phyloP scores from a whole-genome alignment of 2,888 invertebrate species.

The Cetonia aurata region DNA sequence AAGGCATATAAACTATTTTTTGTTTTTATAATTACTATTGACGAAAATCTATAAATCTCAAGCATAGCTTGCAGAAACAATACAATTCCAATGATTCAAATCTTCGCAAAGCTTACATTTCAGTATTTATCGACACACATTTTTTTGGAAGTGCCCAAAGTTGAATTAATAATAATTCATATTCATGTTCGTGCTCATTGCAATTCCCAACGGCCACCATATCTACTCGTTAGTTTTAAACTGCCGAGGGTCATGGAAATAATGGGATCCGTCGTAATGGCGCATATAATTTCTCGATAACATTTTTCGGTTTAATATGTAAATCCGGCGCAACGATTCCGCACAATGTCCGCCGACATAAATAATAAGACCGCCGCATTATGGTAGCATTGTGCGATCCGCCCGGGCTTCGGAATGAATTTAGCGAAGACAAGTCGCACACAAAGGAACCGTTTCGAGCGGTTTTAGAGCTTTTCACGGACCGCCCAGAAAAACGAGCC shows the following conservation, averaged over 20 bases:
- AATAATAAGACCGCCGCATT: slow-evolving; percentile 25
- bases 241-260: slow-evolving; percentile 9
- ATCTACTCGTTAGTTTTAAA: slow-evolving; percentile 12
- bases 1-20: too few relatives aligned
- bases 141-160: too few relatives aligned
- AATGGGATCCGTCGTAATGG: slow-evolving; percentile 26
- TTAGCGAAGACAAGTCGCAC: slow-evolving; percentile 9
- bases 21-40: too few relatives aligned
- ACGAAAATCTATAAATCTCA: too few relatives aligned
- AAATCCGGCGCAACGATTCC: slow-evolving; percentile 11
- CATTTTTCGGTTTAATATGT: slow-evolving; percentile 37
- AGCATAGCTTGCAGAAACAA: too few relatives aligned
- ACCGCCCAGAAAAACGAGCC: slow-evolving; percentile 11
- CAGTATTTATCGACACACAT: too few relatives aligned
- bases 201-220: slow-evolving; percentile 3
- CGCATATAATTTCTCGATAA: slow-evolving; percentile 27
- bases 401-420: slow-evolving; percentile 8
- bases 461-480: neutral
- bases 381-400: slow-evolving; percentile 13
- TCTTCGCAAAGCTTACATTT: too few relatives aligned
- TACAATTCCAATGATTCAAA: too few relatives aligned
- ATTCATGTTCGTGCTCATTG: slow-evolving; percentile 11
- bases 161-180: neutral
- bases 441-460: slow-evolving; percentile 17
- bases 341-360: slow-evolving; percentile 24